A percentile compares a stretch with the other conserved stretches of the same genome.
Conservation (phyloP, 2,113 vertebrate species). For the Cebidichthys violaceus region DNA sequence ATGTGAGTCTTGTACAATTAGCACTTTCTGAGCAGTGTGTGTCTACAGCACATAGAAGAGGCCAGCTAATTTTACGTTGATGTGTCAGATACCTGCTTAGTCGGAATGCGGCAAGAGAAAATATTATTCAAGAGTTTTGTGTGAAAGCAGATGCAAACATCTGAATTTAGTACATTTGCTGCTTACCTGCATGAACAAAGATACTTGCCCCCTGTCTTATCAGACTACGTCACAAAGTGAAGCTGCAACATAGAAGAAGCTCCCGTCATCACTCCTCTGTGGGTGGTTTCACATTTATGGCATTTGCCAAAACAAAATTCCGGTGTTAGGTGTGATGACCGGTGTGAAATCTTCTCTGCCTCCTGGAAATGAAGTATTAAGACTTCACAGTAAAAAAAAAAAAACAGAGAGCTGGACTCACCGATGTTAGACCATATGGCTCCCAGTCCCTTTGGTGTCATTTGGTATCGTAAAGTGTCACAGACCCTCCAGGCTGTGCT, state of each 20-base stretch:
- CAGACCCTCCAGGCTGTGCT: background rate
- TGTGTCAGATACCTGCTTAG: background rate
- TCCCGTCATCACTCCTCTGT: constrained; percentile 16
- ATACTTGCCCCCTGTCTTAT: constrained; percentile 30
- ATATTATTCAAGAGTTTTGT: background rate
- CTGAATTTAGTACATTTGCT: constrained; percentile 20
- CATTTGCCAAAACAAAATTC: constrained; percentile 27
- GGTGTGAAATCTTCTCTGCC: constrained; percentile 25
- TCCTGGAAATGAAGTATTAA: background rate
- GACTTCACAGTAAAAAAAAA: background rate
- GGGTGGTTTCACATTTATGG: background rate
- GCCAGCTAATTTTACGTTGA: background rate
- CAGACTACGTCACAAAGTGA: constrained; percentile 27
- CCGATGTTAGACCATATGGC: background rate
- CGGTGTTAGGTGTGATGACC: constrained; percentile 12
- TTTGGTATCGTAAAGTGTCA: constrained; percentile 28
- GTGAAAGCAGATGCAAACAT: background rate
- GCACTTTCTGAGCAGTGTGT: background rate
- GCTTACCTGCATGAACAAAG: constrained; percentile 25
- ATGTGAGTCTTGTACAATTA: background rate
- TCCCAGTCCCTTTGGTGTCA: constrained; percentile 22
- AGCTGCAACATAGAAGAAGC: constrained; percentile 7
- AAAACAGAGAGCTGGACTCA: constrained; percentile 7
- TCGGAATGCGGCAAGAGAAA: background rate
- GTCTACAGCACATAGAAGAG: background rate